Evolutionary conservation across 2,797 vertebrate species (phyloP), one percentile per base, ranked within the genome.

Genomic region (Rhynchotus rufescens): DNA sequence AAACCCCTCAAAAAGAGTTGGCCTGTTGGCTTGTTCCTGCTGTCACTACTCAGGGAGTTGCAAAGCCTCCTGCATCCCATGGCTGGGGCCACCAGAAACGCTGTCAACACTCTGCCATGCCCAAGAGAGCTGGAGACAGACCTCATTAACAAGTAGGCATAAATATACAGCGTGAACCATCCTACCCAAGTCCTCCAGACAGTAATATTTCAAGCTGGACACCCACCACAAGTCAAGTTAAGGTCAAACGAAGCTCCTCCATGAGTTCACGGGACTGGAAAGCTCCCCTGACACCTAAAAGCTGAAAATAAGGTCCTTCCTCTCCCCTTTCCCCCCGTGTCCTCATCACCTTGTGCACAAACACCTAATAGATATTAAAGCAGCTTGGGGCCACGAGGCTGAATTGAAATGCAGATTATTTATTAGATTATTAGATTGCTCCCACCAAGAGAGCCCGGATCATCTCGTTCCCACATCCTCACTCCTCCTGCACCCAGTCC

Each of bases 111-210:
- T 0, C 2, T 71, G 42, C 62, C 17, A 47, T 15, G 47, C 47
- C 36, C 64, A 9, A 42, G 25, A 59, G 23, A 12, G 3, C 17
- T 28, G 0, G 4, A 66, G 56, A 44, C 38, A 56, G 52, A 64
- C 49, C 25, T 59, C 28, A 0, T 20, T 26, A 7, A 54, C 0
- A 12, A 42, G 52, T 42, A 61, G 36, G n/a, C 2, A 4, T 1
- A 3, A 12, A 21, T 1, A 19, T 1, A 6, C 44, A 21, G 0
- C 0, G 3, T 44, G 68, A 71, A 22, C 34, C 52, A 23, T 56
- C 5, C 38, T 32, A 10, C 7, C 34, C 64, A 19, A 22, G n/a
- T 26, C 10, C 36, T 25, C 42, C 77, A 20, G 36, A 65, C 1
- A 40, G 71, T 17, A 44, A 51, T 26, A 13, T 77, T 36, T 64